A percentile compares a stretch with the other conserved stretches of the same genome.
Evolutionary conservation across 2,113 vertebrate genomes (phyloP).

Genomic region (Peucedramus taeniatus): DNA sequence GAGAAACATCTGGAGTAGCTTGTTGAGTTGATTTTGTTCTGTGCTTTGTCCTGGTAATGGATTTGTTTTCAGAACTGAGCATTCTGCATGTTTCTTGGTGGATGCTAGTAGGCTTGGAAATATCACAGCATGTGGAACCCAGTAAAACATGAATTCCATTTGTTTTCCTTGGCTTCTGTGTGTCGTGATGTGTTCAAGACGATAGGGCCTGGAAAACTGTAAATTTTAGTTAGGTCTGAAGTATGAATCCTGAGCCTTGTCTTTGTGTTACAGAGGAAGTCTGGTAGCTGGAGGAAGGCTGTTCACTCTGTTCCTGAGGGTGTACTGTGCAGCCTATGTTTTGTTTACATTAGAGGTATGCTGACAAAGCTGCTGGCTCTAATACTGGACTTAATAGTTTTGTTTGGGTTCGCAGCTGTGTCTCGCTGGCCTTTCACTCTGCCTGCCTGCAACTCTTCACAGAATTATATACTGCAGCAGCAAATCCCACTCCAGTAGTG

Average conservation of each 20-base stretch:
- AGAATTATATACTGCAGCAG: background rate
- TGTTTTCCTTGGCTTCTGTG: constrained; percentile 82
- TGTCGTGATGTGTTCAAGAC: constrained; percentile 77
- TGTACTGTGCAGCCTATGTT: background rate
- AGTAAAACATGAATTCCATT: constrained; percentile 73
- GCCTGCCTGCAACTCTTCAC: constrained; percentile 1
- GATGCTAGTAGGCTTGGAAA: constrained; percentile 68
- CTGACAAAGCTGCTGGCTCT: constrained; percentile 48
- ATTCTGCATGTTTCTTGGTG: constrained; percentile 62
- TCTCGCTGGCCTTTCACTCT: background rate
- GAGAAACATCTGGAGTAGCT: constrained; percentile 71
- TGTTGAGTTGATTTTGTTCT: constrained; percentile 71
- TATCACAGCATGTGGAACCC: constrained; percentile 71
- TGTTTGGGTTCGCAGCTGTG: constrained; percentile 44
- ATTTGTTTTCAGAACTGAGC: constrained; percentile 69
- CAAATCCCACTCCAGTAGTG: background rate
- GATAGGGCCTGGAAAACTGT: constrained; percentile 67
- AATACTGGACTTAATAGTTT: constrained; percentile 14
- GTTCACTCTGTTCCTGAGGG: constrained; percentile 13
- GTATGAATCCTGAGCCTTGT: constrained; percentile 59
- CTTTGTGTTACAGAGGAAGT: constrained; percentile 44
- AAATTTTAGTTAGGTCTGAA: constrained; percentile 59
- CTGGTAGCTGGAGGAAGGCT: constrained; percentile 29
- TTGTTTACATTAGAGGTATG: constrained; percentile 43
- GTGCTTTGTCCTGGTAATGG: constrained; percentile 52